Evolutionary conservation across 1,140 invertebrate genomes (phyloP).

Genomic region (Schlechtendalia chinensis): DNA sequence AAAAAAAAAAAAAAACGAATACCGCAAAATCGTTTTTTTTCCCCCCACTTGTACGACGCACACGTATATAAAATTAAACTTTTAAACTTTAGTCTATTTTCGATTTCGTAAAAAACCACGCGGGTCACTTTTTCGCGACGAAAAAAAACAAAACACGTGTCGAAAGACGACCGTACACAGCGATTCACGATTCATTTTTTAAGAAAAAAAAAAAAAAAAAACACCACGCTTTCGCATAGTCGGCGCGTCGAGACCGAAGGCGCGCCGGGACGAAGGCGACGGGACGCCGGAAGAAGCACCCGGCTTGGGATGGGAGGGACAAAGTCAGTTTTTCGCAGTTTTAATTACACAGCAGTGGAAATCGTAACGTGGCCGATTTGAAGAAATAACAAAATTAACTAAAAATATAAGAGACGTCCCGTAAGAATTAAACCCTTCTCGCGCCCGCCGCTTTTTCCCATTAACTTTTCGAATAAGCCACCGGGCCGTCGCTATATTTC

Average conservation of each 20-base stretch:
- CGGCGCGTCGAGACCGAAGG: too few relatives aligned
- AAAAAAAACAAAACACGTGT: too few relatives aligned
- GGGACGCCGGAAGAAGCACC: neutral
- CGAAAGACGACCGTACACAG: too few relatives aligned
- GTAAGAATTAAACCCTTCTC: constrained; percentile 24
- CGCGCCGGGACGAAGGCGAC: neutral
- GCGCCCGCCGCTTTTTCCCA: constrained; percentile 21
- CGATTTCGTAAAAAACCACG: neutral
- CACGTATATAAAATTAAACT: too few relatives aligned
- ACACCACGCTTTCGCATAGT: too few relatives aligned
- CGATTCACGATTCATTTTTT: too few relatives aligned
- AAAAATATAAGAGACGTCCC: constrained; percentile 41
- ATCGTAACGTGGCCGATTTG: constrained; percentile 35
- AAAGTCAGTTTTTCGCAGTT: constrained; percentile 42
- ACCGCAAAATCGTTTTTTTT: too few relatives aligned
- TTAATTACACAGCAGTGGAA: constrained; percentile 31
- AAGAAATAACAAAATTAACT: constrained; percentile 45
- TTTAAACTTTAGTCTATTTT: neutral
- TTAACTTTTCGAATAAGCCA: constrained; percentile 45
- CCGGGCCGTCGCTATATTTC: constrained; percentile 37
- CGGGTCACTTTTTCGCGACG: too few relatives aligned
- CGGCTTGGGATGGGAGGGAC: too few relatives aligned
- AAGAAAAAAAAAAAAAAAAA: too few relatives aligned
- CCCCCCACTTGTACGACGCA: too few relatives aligned
- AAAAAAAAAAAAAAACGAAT: neutral